A percentile compares a stretch with the other conserved stretches of the same genome.
Conservation (phyloP, 2,113 vertebrate genomes). For the Notothenia coriiceps region DNA sequence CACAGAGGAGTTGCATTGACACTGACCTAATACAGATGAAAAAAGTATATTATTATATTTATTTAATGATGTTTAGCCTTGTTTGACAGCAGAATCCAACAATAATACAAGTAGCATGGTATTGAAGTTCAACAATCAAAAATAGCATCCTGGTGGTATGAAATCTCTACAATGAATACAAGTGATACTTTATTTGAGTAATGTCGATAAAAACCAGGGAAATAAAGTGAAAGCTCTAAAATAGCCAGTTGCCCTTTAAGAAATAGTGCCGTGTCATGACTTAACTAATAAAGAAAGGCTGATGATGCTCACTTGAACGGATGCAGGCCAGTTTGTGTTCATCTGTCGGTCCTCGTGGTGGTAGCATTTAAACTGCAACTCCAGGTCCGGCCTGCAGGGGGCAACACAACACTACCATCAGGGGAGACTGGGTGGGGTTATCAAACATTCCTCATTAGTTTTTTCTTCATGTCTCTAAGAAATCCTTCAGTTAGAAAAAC, state of each 20-base stretch:
- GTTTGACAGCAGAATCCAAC: too few relatives aligned
- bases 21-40: conserved; percentile 80
- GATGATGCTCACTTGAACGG: conserved; percentile 90
- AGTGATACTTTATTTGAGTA: not conserved
- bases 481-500: conserved; percentile 24
- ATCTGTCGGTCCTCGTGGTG: conserved; percentile 97
- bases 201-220: too few relatives aligned
- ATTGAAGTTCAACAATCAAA: not conserved
- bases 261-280: not conserved
- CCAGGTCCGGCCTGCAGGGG: conserved; percentile 90
- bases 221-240: not conserved
- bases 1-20: conserved; percentile 93
- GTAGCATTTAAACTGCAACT: conserved; percentile 98
- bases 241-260: not conserved
- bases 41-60: too few relatives aligned
- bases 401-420: conserved; percentile 35
- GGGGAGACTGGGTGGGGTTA: conserved; percentile 49
- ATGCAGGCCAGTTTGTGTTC: conserved; percentile 98
- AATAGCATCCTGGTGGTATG: not conserved
- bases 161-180: not conserved
- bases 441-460: conserved; percentile 50
- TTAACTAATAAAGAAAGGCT: not conserved
- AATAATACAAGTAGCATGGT: too few relatives aligned
- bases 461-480: conserved; percentile 19
- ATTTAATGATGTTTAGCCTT: not conserved